phyloP scores from a whole-genome alignment of 2,888 invertebrate genomes.

The Drosophila monieri region DNA sequence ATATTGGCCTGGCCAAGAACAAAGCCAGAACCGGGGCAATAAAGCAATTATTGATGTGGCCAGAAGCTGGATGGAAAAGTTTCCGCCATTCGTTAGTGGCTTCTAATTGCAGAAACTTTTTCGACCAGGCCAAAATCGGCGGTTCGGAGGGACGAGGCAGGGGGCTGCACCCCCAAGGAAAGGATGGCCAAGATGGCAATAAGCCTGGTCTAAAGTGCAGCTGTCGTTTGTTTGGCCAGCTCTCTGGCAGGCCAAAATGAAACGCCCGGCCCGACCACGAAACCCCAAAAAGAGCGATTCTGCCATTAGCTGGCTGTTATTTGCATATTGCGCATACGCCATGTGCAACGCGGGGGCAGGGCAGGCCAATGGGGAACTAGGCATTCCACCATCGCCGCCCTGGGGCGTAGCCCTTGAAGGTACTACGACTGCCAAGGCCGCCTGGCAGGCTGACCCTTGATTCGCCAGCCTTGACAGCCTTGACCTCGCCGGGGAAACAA shows the following conservation, averaged over 20 bases:
- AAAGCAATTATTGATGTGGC: conserved; percentile 65
- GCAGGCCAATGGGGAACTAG: background rate
- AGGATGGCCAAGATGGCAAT: conserved; percentile 1
- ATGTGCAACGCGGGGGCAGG: conserved; percentile 11
- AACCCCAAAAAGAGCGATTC: conserved; percentile 14
- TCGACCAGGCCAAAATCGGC: conserved; percentile 1
- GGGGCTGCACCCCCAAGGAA: background rate
- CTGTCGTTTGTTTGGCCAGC: conserved; percentile 48
- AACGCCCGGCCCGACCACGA: conserved; percentile 29
- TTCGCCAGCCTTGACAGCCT: conserved; percentile 40
- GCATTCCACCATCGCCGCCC: background rate
- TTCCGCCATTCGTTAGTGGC: conserved; percentile 30
- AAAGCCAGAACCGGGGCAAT: conserved; percentile 18
- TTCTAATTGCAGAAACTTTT: conserved; percentile 59
- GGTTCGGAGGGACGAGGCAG: background rate
- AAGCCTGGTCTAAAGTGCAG: conserved; percentile 21
- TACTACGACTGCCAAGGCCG: conserved; percentile 20
- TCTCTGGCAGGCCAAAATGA: conserved; percentile 48
- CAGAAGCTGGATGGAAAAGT: conserved; percentile 19
- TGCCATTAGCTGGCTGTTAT: conserved; percentile 57
- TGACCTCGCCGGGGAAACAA: conserved; percentile 47
- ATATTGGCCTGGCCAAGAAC: conserved; percentile 7
- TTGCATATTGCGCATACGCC: conserved; percentile 73
- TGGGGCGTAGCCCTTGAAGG: conserved; percentile 5
- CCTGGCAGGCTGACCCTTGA: conserved; percentile 5